phyloP scores from a whole-genome alignment of 2,113 vertebrate species.

The Micromys minutus region DNA sequence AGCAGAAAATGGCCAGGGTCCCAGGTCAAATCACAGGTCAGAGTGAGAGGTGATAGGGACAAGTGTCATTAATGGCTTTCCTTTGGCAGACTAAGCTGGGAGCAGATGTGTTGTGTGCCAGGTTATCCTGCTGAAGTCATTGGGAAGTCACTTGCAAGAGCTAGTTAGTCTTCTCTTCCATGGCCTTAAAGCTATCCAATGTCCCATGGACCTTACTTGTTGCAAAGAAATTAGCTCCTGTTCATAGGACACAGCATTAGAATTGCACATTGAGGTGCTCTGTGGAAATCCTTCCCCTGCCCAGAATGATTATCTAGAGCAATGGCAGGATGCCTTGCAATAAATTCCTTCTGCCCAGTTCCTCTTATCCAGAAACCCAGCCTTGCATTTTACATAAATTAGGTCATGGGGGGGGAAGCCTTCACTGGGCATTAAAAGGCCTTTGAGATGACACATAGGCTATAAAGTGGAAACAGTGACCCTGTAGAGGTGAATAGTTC shows the following conservation, averaged over 20 bases:
- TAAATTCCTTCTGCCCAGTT: neutral
- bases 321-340: neutral
- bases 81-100: neutral
- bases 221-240: neutral
- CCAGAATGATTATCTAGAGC: neutral
- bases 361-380: neutral
- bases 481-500: neutral
- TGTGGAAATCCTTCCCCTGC: neutral
- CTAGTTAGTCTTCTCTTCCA: neutral
- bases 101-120: neutral
- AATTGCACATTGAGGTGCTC: neutral
- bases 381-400: slow-evolving; percentile 14
- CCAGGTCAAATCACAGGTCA: neutral
- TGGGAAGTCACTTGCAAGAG: neutral
- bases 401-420: neutral
- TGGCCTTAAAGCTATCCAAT: too few relatives aligned
- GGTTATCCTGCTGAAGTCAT: neutral
- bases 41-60: neutral
- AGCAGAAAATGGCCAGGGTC: too few relatives aligned
- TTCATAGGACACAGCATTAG: neutral
- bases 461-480: neutral
- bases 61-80: neutral
- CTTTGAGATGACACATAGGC: neutral
- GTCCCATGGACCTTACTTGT: neutral
- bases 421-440: neutral